Evolutionary conservation across 2,888 invertebrate genomes (phyloP).

Genomic region (Yponomeuta cagnagella): DNA sequence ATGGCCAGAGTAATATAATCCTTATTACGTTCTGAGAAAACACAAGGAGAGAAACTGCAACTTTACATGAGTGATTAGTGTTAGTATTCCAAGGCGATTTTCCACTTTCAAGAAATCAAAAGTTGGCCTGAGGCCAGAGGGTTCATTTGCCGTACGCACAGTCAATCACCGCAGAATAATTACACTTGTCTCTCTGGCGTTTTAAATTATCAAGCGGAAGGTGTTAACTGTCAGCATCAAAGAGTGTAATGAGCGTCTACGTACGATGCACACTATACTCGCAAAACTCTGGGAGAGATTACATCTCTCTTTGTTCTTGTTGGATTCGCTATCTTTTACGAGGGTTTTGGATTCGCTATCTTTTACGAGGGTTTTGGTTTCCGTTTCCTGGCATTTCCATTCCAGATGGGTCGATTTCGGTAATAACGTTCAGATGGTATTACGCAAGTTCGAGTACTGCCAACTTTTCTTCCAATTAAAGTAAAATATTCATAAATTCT

Average conservation of each 20-base stretch:
- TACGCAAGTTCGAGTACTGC: no score
- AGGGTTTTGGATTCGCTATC: background rate
- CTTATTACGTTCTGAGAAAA: background rate
- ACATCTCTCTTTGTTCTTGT: background rate
- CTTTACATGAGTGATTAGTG: background rate
- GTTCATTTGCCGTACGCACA: constrained; percentile 29
- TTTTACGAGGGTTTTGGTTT: background rate
- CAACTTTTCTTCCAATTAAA: no score
- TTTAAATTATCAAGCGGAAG: constrained; percentile 3
- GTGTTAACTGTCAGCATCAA: constrained; percentile 6
- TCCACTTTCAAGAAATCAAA: constrained; percentile 19
- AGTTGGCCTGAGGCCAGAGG: constrained; percentile 31
- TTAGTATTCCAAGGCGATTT: background rate
- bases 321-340: background rate
- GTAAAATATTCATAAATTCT: no score
- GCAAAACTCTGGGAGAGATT: background rate
- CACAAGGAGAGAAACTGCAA: background rate
- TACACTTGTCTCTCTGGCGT: background rate
- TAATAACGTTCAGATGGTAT: no score
- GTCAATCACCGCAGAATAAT: constrained; percentile 17
- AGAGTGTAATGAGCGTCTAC: background rate
- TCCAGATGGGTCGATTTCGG: background rate
- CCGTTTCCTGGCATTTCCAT: background rate
- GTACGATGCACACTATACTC: background rate
- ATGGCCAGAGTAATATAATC: background rate